These are phyloP conservation scores for Diloba caeruleocephala DNA, from an alignment of 2,888 invertebrate species.

Conservation along the genomic window DNA sequence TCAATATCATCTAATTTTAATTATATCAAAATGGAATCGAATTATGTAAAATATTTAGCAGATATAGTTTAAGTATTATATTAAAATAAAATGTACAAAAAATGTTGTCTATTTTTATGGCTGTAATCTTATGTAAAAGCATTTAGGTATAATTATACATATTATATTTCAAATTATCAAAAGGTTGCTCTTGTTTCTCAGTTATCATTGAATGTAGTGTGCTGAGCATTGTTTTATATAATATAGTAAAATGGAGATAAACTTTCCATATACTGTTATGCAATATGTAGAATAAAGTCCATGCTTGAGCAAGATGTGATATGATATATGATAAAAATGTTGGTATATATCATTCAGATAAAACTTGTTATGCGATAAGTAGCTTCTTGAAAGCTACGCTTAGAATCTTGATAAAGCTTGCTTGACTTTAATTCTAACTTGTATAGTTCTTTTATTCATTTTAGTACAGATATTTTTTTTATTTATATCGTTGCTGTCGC, in stretches of 20 bases:
- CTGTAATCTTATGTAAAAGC: constrained; percentile 50
- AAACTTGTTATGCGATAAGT: no score
- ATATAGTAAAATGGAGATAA: no score
- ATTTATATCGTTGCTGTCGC: no score
- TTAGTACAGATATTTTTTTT: no score
- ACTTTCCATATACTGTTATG: no score
- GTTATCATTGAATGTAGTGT: background rate
- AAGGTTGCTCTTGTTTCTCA: background rate
- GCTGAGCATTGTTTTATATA: background rate
- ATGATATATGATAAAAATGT: no score
- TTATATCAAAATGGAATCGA: constrained; percentile 50
- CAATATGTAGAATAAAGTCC: no score
- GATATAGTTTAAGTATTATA: constrained; percentile 40
- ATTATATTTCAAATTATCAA: constrained; percentile 10
- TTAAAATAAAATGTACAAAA: constrained; percentile 56
- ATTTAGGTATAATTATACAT: constrained; percentile 26
- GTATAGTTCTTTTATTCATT: no score
- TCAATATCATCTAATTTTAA: constrained; percentile 58
- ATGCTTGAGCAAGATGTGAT: background rate
- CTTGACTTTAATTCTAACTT: no score
- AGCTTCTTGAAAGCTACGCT: no score
- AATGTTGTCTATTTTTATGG: constrained; percentile 66
- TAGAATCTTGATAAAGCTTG: no score
- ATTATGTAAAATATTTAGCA: constrained; percentile 57
- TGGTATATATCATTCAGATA: no score